Evolutionary conservation across 2,888 invertebrate genomes (phyloP), one percentile per base, ranked within the genome.

Genomic region (Lysandra bellargus): DNA sequence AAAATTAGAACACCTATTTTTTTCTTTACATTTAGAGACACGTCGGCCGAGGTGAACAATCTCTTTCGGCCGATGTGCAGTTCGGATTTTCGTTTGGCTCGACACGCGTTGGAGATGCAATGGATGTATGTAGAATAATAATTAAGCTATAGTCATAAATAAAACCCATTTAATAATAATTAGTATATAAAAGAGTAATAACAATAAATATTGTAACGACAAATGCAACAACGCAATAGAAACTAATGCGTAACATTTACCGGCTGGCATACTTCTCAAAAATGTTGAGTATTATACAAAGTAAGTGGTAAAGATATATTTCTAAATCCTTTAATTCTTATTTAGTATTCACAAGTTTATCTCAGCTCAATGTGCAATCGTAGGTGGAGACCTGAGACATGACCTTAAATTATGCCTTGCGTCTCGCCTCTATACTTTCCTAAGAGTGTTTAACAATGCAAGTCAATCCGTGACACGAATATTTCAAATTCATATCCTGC

Each of bases 1-100:
- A 94, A 92, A 90, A 93, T 94, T 93, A 91, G 93, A 94, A 89
- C 91, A 90, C 79, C 87, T 84, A 86, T 90, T 93, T 93, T 89
- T 92, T 93, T 90, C 91, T 91, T 89, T 86, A 87, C 86, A 86
- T 90, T 78, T 61, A 79, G 81, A 89, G 88, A 88, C 88, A 86
- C 87, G 86, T 87, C 86, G 86, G 87, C 86, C 87, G 92, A 93
- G 93, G 93, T 94, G 93, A 94, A 93, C 90, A 93, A 93, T 93
- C 94, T 93, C 92, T 87, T 82, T 81, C 81, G 80, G 78, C 72
- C 78, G 69, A 77, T 75, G 79, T 78, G 78, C 78, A 78, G 79
- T 72, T 44, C 57, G 6, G 57, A 77, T 72, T 37, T 79, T 73
- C 72, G 72, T 49, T 72, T 57, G 57, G 14, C 57, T 57, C 57